Evolutionary conservation across 2,113 vertebrate genomes (phyloP).

Genomic region (Okapia johnstoni): DNA sequence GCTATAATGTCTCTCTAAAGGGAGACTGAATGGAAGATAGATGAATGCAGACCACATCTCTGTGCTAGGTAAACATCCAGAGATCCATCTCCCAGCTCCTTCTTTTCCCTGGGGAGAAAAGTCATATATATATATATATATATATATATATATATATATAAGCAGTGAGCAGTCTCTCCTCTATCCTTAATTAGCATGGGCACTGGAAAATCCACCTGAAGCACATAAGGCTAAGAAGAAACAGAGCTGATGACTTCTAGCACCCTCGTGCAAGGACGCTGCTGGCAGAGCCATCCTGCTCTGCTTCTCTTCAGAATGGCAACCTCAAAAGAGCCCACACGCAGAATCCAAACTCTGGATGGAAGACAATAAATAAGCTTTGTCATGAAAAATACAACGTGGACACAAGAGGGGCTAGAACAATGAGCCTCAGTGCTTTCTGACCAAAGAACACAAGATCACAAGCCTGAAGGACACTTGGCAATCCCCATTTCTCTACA

Average conservation of each 20-base stretch:
- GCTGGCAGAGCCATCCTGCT: neutral
- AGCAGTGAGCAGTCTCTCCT: neutral
- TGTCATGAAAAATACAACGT: neutral
- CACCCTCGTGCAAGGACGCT: rapidly evolving
- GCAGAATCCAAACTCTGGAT: neutral
- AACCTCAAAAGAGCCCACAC: neutral
- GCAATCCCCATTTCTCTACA: neutral
- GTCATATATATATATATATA: neutral
- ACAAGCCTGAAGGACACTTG: neutral
- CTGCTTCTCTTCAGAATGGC: neutral
- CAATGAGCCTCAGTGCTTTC: neutral
- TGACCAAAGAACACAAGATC: neutral
- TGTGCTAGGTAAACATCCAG: neutral
- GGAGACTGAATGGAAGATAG: neutral
- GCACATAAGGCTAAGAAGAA: neutral
- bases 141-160: neutral
- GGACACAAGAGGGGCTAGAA: neutral
- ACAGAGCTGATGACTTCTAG: neutral
- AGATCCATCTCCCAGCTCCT: neutral
- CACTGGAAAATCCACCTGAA: neutral
- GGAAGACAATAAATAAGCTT: neutral
- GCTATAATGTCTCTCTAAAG: conserved; percentile 29
- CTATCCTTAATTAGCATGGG: neutral
- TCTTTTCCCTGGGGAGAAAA: neutral
- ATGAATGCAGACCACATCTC: neutral